A percentile compares a stretch with the other conserved stretches of the same genome.
These are phyloP conservation scores for Procavia capensis DNA, from an alignment of 2,113 vertebrate species.

Conservation along the genomic window DNA sequence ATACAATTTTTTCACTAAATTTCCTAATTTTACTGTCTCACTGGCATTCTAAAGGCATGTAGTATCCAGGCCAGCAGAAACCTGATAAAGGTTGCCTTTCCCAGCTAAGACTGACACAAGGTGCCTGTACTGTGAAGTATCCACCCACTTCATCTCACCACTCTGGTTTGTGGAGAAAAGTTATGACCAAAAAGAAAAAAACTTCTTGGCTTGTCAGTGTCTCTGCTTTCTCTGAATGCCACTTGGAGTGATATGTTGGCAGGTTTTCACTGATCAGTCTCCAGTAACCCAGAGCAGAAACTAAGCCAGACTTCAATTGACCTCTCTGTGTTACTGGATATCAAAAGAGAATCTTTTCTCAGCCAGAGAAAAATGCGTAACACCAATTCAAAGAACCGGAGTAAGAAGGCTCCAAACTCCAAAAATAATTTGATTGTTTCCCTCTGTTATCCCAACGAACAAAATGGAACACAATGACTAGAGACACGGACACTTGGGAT, in stretches of 20 bases:
- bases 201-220: constrained; percentile 55
- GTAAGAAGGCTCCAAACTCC: constrained; percentile 20
- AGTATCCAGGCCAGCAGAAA: neutral
- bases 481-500: neutral
- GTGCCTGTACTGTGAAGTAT: neutral
- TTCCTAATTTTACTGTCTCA: neutral
- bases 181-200: constrained; percentile 57
- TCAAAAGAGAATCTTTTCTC: constrained; percentile 10
- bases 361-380: constrained; percentile 21
- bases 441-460: neutral
- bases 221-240: constrained; percentile 44
- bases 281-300: constrained; percentile 53
- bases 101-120: neutral
- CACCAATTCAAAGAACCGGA: constrained; percentile 43
- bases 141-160: neutral
- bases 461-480: neutral
- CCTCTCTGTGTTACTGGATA: constrained; percentile 36
- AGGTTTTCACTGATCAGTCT: constrained; percentile 60
- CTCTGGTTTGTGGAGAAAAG: constrained; percentile 40
- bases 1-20: neutral
- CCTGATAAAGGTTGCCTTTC: neutral
- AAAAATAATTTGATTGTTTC: constrained; percentile 29
- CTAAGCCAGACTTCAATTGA: constrained; percentile 58
- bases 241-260: constrained; percentile 71
- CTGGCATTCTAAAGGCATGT: neutral